Percentiles rank a stretch among this genome's conserved stretches.
phyloP scores from a whole-genome alignment of 1,140 invertebrate genomes.

The Drosophila paulistorum region DNA sequence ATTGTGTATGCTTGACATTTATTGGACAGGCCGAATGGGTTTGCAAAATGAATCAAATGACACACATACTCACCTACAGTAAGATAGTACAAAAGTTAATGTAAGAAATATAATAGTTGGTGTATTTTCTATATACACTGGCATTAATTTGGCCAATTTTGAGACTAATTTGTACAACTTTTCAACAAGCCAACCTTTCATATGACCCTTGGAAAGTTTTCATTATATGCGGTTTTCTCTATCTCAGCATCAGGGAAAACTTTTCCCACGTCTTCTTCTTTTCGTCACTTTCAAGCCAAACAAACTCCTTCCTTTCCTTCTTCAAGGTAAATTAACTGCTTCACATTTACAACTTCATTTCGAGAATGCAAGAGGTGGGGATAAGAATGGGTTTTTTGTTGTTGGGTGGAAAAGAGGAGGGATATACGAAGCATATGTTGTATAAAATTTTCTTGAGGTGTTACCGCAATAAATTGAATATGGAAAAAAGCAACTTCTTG shows the following conservation, averaged over 20 bases:
- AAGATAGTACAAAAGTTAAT: background rate
- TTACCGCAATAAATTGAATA: constrained; percentile 30
- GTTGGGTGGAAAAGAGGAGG: background rate
- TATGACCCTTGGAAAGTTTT: constrained; percentile 14
- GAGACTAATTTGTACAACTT: constrained; percentile 2
- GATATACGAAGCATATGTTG: constrained; percentile 12
- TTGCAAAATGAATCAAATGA: background rate
- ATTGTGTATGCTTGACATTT: constrained; percentile 57
- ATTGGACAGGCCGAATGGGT: constrained; percentile 56
- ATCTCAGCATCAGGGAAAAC: constrained; percentile 15
- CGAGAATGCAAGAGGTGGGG: background rate
- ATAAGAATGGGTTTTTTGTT: background rate
- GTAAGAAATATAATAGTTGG: background rate
- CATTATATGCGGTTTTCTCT: constrained; percentile 13
- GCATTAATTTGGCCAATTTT: background rate
- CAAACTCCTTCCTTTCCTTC: background rate
- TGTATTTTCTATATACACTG: too few species aligned
- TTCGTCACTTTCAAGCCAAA: background rate
- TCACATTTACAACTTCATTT: constrained; percentile 25
- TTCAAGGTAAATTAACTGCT: constrained; percentile 23
- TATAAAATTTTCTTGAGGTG: constrained; percentile 20
- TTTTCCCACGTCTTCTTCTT: constrained; percentile 3
- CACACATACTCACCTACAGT: background rate
- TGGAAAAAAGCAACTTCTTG: constrained; percentile 24
- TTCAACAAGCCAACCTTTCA: background rate